Evolutionary conservation across 2,888 invertebrate genomes (phyloP).

Genomic region (Scaeva pyrastri): DNA sequence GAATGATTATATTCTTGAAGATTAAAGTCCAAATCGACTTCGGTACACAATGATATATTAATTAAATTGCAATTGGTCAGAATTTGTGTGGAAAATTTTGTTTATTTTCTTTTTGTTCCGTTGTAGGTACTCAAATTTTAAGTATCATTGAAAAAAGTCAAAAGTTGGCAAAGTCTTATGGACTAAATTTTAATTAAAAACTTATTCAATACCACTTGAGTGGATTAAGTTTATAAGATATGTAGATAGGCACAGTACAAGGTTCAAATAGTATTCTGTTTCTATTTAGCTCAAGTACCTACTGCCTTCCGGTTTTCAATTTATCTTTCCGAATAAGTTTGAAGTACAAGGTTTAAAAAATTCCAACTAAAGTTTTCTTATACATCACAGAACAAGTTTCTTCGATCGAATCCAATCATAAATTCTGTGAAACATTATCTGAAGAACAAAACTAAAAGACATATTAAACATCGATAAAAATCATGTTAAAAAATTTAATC

Average conservation of each 20-base stretch:
- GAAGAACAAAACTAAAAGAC: constrained; percentile 27
- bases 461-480: constrained; percentile 54
- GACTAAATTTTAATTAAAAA: constrained; percentile 39
- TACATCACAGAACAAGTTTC: neutral
- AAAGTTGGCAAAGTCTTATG: neutral
- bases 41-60: constrained; percentile 2
- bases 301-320: neutral
- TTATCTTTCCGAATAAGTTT: neutral
- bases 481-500: constrained; percentile 14
- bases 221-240: constrained; percentile 24
- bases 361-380: neutral
- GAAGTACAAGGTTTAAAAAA: neutral
- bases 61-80: constrained; percentile 34
- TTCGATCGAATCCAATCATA: constrained; percentile 17
- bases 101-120: neutral
- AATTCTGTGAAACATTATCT: neutral
- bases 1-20: constrained; percentile 8
- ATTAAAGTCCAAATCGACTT: constrained; percentile 59
- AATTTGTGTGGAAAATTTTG: constrained; percentile 29
- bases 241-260: constrained; percentile 10
- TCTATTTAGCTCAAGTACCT: neutral
- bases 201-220: neutral
- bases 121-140: constrained; percentile 1
- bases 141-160: constrained; percentile 19
- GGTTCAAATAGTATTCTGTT: constrained; percentile 6